A percentile compares a stretch with the other conserved stretches of the same genome.
Evolutionary conservation across 2,797 vertebrate genomes (phyloP).

Genomic region (Poecilia gillii): DNA sequence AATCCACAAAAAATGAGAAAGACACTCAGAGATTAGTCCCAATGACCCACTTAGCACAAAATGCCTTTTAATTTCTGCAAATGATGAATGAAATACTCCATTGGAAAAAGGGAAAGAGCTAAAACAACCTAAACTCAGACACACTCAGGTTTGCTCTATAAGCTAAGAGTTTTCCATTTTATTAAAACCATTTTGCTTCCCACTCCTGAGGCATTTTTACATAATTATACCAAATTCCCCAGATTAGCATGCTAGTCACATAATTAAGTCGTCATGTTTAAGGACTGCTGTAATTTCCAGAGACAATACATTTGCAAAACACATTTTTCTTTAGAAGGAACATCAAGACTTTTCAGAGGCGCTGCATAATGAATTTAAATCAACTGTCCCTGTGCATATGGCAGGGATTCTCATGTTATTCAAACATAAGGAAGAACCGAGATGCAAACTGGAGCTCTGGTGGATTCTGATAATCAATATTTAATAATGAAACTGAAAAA

Average conservation of each 20-base stretch:
- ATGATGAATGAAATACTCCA: conserved; percentile 23
- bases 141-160: not conserved
- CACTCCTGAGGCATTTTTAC: not conserved
- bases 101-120: conserved; percentile 22
- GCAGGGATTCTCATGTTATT: not conserved
- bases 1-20: conserved; percentile 21
- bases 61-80: conserved; percentile 50
- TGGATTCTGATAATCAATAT: no score
- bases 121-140: not conserved
- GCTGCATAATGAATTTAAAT: not conserved
- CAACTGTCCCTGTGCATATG: not conserved
- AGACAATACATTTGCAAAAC: not conserved
- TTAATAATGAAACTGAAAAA: no score
- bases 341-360: not conserved
- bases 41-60: conserved; percentile 65
- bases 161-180: not conserved
- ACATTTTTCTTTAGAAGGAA: not conserved
- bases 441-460: no score
- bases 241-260: conserved; percentile 6
- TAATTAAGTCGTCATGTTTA: not conserved
- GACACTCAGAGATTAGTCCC: conserved; percentile 42
- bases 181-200: conserved; percentile 4
- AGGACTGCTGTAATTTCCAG: not conserved
- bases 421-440: no score
- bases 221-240: conserved; percentile 4